Base-by-base conservation (phyloP, 2,888 invertebrate genomes). In the Agonum fuliginosum region DNA sequence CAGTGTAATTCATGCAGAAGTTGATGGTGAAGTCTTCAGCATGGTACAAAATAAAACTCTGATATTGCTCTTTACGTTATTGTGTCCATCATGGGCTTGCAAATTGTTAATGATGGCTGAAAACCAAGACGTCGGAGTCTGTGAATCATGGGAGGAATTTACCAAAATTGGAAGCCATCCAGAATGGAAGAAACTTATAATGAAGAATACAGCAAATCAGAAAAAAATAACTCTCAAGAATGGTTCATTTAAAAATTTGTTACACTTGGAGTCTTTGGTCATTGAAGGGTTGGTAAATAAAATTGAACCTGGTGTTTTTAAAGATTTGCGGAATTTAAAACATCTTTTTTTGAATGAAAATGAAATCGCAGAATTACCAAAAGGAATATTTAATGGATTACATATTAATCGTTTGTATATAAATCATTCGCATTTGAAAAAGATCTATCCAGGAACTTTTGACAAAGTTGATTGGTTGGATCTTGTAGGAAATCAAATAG, bases 351-450 rank as follows among this genome's bases (percentile, higher is more conserved):
- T 41, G 20, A 19, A 41, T 37, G n/a, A 62, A 2, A 62, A 51
- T 19, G 34, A 24, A n/a, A 72, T 72, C 8, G 20, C 17, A 72
- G 72, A 72, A 48, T 19, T 72, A 19, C 72, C 54, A 4, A 12
- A 72, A 2, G 19, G 20, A 34, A 12, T 72, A 3, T 72, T 72
- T 72, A 34, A 54, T 8, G 51, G 17, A 34, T 34, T 54, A n/a
- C 10, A 30, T 5, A 6, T 72, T 10, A 30, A 8, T n/a, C 2
- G 3, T 30, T n/a, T 72, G 30, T n/a, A 10, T 19, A 51, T 72
- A 8, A 12, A 8, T 5, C 19, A 34, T 19, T 51, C 51, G 8
- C 24, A 30, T 20, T 19, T 72, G 30, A 43, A 24, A 46, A 27
- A 17, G n/a, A 6, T 27, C 5, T 14, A 70, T 10, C 27, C 20